Evolutionary conservation across 2,888 invertebrate genomes (phyloP).

Genomic region (Drosophila monieri): DNA sequence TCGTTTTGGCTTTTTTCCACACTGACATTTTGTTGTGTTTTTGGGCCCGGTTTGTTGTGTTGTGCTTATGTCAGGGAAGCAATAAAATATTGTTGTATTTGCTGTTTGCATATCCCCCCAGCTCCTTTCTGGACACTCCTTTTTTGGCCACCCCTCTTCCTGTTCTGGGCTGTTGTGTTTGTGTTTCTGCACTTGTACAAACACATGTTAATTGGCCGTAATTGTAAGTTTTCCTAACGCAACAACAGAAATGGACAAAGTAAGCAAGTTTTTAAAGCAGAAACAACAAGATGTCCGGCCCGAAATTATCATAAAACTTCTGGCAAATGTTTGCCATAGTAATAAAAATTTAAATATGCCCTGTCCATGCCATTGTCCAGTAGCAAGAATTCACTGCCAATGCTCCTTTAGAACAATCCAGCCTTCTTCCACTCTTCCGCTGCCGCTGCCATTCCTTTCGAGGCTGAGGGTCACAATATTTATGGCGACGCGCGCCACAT

Average conservation of each 20-base stretch:
- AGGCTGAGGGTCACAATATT: slow-evolving; percentile 62
- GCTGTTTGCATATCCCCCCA: slow-evolving; percentile 47
- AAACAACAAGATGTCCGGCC: slow-evolving; percentile 41
- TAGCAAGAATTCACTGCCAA: slow-evolving; percentile 1
- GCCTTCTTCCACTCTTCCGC: background rate
- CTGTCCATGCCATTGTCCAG: background rate
- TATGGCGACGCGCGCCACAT: slow-evolving; percentile 72
- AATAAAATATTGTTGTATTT: slow-evolving; percentile 75
- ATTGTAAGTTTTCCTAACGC: slow-evolving; percentile 68
- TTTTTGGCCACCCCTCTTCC: slow-evolving; percentile 2
- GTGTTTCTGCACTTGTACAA: slow-evolving; percentile 76
- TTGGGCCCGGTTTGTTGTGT: slow-evolving; percentile 19
- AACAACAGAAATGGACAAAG: slow-evolving; percentile 59
- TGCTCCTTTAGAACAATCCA: slow-evolving; percentile 6
- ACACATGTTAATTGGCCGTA: slow-evolving; percentile 80
- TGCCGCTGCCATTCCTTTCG: slow-evolving; percentile 4
- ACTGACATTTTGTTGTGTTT: slow-evolving; percentile 24
- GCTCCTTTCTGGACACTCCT: slow-evolving; percentile 1
- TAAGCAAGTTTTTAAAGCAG: slow-evolving; percentile 54
- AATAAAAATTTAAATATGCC: slow-evolving; percentile 71
- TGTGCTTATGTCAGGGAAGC: slow-evolving; percentile 54
- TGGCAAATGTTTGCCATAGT: slow-evolving; percentile 68
- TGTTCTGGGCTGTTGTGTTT: slow-evolving; percentile 57
- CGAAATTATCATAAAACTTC: slow-evolving; percentile 66
- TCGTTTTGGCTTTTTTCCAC: slow-evolving; percentile 36